A percentile compares a stretch with the other conserved stretches of the same genome.
Evolutionary conservation across 2,797 vertebrate species (phyloP).

Genomic region (Parambassis ranga): DNA sequence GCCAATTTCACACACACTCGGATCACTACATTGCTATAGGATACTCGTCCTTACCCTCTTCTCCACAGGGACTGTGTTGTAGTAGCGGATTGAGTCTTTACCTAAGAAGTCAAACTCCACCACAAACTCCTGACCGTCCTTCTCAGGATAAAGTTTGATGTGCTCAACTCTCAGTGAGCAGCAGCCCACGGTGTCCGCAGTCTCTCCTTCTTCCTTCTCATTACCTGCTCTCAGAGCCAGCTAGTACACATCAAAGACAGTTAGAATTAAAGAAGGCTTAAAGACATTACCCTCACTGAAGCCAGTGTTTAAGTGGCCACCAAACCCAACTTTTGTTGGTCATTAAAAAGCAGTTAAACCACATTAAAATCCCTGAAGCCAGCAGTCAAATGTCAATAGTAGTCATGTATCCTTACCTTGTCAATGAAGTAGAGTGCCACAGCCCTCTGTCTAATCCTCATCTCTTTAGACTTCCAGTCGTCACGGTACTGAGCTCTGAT

Average conservation of each 20-base stretch:
- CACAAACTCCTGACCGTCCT: constrained; percentile 93
- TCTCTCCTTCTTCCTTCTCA: constrained; percentile 98
- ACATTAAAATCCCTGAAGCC: background rate
- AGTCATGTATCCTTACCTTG: constrained; percentile 80
- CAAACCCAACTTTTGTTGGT: background rate
- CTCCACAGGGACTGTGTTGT: constrained; percentile 98
- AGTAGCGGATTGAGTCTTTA: constrained; percentile 98
- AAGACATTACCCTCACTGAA: constrained; percentile 9
- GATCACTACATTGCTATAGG: background rate
- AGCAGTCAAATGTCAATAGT: background rate
- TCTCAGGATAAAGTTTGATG: constrained; percentile 90
- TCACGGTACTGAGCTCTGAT: constrained; percentile 92
- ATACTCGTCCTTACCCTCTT: constrained; percentile 86
- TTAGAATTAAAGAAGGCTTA: constrained; percentile 29
- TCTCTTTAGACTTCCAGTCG: constrained; percentile 99
- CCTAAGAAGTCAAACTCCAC: constrained; percentile 97
- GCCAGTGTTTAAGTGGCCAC: background rate
- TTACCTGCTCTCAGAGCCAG: constrained; percentile 98
- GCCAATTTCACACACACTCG: background rate
- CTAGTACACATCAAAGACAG: constrained; percentile 70
- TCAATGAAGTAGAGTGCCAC: constrained; percentile 98
- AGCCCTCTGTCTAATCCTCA: constrained; percentile 94
- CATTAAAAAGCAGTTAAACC: constrained; percentile 9
- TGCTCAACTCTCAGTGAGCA: constrained; percentile 96
- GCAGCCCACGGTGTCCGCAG: constrained; percentile 96